Conservation (phyloP, 2,113 vertebrate genomes). For the Otocyon megalotis region DNA sequence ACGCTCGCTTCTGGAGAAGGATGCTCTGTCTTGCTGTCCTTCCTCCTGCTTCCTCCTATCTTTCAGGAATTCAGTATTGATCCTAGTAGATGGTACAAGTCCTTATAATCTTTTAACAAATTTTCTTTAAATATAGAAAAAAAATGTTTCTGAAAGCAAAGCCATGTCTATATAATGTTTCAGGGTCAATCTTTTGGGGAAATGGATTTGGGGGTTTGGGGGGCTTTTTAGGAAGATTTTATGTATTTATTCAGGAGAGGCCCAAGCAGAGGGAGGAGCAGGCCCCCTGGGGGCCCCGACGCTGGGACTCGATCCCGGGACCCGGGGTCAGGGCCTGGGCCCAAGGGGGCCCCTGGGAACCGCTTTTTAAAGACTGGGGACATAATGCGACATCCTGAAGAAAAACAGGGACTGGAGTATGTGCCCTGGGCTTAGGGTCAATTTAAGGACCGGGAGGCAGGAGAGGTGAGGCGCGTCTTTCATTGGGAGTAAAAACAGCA, state of each 20-base stretch:
- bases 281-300: no score
- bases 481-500: not conserved
- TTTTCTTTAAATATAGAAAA: constrained; percentile 17
- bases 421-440: not conserved
- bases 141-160: not conserved
- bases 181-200: not conserved
- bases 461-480: not conserved
- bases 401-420: not conserved
- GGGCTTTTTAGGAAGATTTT: no score
- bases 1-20: no score
- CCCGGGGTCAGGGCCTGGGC: no score
- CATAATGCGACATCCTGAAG: constrained; percentile 26
- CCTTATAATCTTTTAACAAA: not conserved
- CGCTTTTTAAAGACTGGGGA: constrained; percentile 1
- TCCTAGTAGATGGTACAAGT: not conserved
- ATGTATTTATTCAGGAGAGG: no score
- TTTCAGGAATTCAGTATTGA: constrained; percentile 18
- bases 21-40: not conserved
- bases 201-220: not conserved
- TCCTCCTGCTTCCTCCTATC: not conserved
- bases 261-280: no score
- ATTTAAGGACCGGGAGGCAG: constrained; percentile 12
- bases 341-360: no score
- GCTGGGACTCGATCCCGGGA: no score
- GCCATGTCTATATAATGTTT: not conserved